phyloP scores from a whole-genome alignment of 2,888 invertebrate genomes.

The Ophioninae sp. region DNA sequence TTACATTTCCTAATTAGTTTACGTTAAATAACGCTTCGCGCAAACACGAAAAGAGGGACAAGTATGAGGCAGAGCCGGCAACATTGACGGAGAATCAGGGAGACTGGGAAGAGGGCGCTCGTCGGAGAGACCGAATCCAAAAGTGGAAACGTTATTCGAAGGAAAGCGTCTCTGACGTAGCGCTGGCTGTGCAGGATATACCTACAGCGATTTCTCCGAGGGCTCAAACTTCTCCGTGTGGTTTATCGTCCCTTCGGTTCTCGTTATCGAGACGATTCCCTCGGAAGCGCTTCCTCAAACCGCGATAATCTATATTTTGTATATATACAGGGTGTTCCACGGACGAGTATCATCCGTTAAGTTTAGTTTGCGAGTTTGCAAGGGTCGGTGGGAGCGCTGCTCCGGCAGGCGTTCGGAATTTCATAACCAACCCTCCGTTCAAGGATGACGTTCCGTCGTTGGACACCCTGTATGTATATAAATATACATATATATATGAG shows the following conservation, averaged over 20 bases:
- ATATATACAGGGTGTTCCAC: no score
- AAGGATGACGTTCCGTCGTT: no score
- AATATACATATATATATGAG: neutral
- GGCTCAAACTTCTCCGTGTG: constrained; percentile 56
- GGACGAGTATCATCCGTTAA: no score
- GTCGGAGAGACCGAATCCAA: neutral
- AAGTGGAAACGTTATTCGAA: constrained; percentile 24
- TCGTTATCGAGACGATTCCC: constrained; percentile 65
- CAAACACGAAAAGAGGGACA: neutral
- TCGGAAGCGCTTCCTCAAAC: neutral
- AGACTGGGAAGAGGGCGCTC: neutral
- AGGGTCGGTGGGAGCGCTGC: no score
- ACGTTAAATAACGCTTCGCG: constrained; percentile 70
- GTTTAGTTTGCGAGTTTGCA: no score
- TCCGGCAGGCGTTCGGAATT: no score
- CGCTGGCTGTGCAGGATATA: neutral
- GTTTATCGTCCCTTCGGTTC: constrained; percentile 58
- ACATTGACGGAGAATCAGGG: constrained; percentile 2
- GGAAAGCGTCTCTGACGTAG: constrained; percentile 18
- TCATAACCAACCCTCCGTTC: no score
- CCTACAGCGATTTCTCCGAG: constrained; percentile 8
- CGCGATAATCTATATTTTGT: neutral
- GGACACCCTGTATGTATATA: neutral
- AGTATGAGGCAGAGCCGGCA: neutral
- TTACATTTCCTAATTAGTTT: constrained; percentile 74